Evolutionary conservation across 2,113 vertebrate species (phyloP).

Genomic region (Gadus chalcogrammus): DNA sequence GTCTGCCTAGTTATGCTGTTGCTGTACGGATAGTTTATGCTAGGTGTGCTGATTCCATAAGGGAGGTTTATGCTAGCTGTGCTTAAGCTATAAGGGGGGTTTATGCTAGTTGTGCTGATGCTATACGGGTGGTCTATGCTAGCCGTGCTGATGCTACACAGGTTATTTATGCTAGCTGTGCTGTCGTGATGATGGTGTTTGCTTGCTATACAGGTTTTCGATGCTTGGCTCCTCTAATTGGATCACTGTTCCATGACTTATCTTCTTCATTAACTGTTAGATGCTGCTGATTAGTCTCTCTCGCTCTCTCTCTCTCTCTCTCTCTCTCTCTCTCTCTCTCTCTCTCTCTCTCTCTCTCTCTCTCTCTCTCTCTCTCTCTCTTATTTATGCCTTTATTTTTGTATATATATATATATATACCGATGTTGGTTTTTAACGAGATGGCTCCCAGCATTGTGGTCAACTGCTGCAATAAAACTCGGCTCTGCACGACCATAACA

Average conservation of each 20-base stretch:
- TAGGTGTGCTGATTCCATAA: background rate
- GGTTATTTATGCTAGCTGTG: background rate
- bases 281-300: conserved; percentile 36
- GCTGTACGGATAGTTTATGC: background rate
- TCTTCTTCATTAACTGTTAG: conserved; percentile 37
- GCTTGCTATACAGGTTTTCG: background rate
- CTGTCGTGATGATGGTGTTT: background rate
- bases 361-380: too few species aligned
- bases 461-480: too few species aligned
- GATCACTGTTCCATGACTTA: conserved; percentile 31
- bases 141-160: background rate
- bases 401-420: too few species aligned
- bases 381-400: too few species aligned
- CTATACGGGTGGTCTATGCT: background rate
- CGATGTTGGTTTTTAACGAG: too few species aligned
- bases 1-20: background rate
- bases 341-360: too few species aligned
- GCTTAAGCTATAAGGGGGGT: background rate
- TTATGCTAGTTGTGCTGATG: background rate
- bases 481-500: too few species aligned
- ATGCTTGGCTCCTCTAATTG: conserved; percentile 20
- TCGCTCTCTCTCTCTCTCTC: background rate
- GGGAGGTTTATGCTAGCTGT: background rate
- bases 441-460: too few species aligned
- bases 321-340: background rate